Evolutionary conservation across 2,113 vertebrate species (phyloP), one percentile per base, ranked within the genome.

Genomic region (Tychaedon coryphoeus): DNA sequence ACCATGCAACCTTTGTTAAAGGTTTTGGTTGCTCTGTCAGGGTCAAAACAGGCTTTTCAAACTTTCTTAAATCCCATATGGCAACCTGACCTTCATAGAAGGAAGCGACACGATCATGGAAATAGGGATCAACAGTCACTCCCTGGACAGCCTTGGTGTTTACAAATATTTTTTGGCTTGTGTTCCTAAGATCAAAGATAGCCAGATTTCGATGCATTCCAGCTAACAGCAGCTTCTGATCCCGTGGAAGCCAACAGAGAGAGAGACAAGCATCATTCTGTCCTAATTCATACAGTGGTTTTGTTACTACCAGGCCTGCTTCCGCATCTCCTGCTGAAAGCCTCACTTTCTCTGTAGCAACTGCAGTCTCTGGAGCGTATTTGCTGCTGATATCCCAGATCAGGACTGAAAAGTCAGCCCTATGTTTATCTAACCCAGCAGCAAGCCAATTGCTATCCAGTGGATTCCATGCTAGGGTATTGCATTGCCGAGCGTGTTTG

Each of bases 71-170:
- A 96, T 99, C 99, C 99, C 99, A 99, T 97, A 99, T 99, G 70
- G 99, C 99, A 96, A 99, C 99, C 96, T 99, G 99, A 9, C 99
- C 99, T 98, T 99, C 99, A 61, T 99, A 99, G 97, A 99, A 99
- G 91, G 99, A 99, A 57, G 99, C 99, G 56, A 99, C 99, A 0
- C 99, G 98, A 95, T 99, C 99, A 0, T 98, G 99, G 97, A 99
- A 99, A 95, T 99, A 99, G 0, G 99, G 99, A 96, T 99, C 99
- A 2, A 99, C 99, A 2, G 99, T 99, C 71, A 99, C 99, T 5
- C 99, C 99, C 90, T 99, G 99, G 90, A 99, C 99, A 95, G 99
- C 99, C 97, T 99, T 99, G 51, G 99, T 99, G 96, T 99, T 99
- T 33, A 99, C 99, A 89, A 99, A 99, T 29, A 99, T 99, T 91